These are phyloP conservation scores for Hylia prasina DNA, from an alignment of 2,113 vertebrate species.

Conservation along the genomic window DNA sequence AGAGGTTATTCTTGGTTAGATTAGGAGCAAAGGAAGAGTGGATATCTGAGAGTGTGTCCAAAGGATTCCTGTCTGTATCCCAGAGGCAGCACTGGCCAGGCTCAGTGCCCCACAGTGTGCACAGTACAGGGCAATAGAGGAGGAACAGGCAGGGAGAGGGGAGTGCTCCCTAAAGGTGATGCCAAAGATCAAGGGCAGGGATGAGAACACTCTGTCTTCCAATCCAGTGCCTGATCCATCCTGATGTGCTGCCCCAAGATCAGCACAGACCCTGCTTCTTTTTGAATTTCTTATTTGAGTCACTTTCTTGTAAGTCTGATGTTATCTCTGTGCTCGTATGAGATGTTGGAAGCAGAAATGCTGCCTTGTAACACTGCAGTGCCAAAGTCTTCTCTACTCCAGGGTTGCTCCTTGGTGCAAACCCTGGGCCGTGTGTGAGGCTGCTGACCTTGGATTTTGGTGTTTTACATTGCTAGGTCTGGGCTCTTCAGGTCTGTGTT, in stretches of 20 bases:
- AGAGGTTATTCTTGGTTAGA: not conserved
- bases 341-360: conserved; percentile 5
- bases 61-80: not conserved
- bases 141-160: not conserved
- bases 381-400: not conserved
- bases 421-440: not conserved
- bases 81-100: fast-evolving
- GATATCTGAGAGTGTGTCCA: not conserved
- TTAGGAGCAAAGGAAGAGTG: not conserved
- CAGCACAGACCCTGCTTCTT: not conserved
- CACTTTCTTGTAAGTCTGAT: conserved; percentile 31
- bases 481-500: not conserved
- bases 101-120: not conserved
- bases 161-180: not conserved
- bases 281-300: not conserved
- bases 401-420: not conserved
- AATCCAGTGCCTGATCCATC: not conserved
- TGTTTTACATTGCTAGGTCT: not conserved
- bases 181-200: not conserved
- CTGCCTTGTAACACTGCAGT: not conserved
- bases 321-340: not conserved
- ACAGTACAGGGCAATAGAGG: fast-evolving
- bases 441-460: not conserved
- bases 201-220: not conserved
- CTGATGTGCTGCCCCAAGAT: not conserved